phyloP scores from a whole-genome alignment of 1,140 invertebrate genomes.

The Orius laevigatus region DNA sequence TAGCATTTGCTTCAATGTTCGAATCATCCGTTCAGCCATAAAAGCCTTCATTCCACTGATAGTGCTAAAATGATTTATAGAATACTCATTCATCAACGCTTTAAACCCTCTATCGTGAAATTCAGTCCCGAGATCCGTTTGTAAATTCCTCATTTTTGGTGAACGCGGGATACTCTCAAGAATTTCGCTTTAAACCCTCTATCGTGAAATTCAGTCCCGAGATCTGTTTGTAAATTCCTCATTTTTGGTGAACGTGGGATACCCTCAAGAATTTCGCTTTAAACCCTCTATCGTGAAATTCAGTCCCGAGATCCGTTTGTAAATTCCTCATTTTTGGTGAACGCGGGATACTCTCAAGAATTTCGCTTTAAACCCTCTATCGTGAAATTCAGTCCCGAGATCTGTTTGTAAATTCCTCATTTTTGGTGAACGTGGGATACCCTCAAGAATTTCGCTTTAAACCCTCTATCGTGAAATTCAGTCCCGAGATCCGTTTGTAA shows the following conservation, averaged over 20 bases:
- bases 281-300: neutral
- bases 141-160: too few species aligned
- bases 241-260: too few species aligned
- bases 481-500: neutral
- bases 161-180: neutral
- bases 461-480: too few species aligned
- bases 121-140: too few species aligned
- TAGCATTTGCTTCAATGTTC: neutral
- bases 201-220: neutral
- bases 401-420: too few species aligned
- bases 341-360: too few species aligned
- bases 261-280: too few species aligned
- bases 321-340: too few species aligned
- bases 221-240: too few species aligned
- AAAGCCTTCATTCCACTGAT: neutral
- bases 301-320: too few species aligned
- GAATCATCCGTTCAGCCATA: neutral
- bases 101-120: neutral
- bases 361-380: neutral
- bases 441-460: too few species aligned
- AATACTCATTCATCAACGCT: neutral
- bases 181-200: neutral
- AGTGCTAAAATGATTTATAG: slow-evolving; percentile 2
- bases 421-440: too few species aligned
- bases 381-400: neutral